Conservation (phyloP, 2,888 invertebrate genomes). For the Spilosoma lubricipeda region DNA sequence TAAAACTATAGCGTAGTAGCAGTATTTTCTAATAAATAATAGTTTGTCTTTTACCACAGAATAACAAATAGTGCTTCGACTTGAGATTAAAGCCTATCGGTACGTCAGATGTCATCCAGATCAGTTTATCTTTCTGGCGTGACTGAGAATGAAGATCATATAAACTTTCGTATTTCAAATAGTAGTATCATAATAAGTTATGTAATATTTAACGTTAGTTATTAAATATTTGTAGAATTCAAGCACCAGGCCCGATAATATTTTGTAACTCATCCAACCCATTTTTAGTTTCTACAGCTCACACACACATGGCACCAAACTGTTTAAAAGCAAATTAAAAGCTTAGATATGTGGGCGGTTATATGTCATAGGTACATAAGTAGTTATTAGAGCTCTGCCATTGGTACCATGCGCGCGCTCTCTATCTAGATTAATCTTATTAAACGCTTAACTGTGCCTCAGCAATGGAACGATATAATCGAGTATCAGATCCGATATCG, state of each 20-base stretch:
- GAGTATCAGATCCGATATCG: conserved; percentile 34
- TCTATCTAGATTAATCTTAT: conserved; percentile 16
- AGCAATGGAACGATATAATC: conserved; percentile 26
- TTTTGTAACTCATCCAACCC: background rate
- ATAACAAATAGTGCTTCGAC: too few relatives aligned
- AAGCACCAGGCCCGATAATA: background rate
- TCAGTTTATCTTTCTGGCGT: background rate
- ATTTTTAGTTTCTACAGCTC: background rate
- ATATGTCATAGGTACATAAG: background rate
- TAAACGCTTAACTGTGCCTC: conserved; percentile 17
- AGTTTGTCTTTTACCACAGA: background rate
- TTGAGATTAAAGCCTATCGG: background rate
- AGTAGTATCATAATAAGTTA: background rate
- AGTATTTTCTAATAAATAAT: background rate
- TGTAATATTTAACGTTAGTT: background rate
- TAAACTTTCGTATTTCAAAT: background rate
- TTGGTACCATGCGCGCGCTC: background rate
- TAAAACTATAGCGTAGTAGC: background rate
- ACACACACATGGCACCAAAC: background rate
- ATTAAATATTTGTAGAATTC: background rate
- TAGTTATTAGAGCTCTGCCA: background rate
- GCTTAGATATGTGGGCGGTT: background rate
- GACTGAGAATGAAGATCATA: background rate
- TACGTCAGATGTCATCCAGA: background rate
- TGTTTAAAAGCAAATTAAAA: background rate